Percentiles rank a stretch among this genome's conserved stretches.
phyloP scores from a whole-genome alignment of 2,888 invertebrate species.

The Zaprionus lineosus region DNA sequence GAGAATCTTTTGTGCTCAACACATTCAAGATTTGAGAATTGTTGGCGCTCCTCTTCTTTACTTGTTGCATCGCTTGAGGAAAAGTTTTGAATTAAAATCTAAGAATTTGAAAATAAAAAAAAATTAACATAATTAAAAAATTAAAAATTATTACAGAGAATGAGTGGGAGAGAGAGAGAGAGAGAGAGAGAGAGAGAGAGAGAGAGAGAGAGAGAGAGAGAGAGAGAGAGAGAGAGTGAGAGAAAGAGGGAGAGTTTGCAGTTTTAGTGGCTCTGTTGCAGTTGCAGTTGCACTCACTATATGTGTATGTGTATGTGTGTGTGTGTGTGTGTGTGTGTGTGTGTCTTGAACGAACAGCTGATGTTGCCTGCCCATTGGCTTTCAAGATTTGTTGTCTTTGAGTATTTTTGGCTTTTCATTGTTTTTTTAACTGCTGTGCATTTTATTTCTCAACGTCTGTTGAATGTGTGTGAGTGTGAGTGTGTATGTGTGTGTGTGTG shows the following conservation, averaged over 20 bases:
- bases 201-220: not conserved
- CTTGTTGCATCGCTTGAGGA: no score
- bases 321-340: not conserved
- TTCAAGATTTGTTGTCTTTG: no score
- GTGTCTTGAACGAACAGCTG: constrained; percentile 39
- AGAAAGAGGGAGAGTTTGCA: not conserved
- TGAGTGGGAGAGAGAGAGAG: no score
- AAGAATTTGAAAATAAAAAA: no score
- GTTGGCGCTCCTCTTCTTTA: constrained; percentile 5
- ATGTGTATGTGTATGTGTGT: not conserved
- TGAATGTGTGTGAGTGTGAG: not conserved
- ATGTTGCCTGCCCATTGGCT: no score
- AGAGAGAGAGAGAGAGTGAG: not conserved
- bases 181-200: not conserved
- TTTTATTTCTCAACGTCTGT: constrained; percentile 4
- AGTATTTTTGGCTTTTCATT: constrained; percentile 23
- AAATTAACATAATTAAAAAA: no score
- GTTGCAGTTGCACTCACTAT: constrained; percentile 27
- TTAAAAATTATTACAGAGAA: no score
- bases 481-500: not conserved
- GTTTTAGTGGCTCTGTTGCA: constrained; percentile 18
- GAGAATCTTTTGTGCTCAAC: not conserved
- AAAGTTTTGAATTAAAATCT: no score
- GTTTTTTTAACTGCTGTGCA: constrained; percentile 2
- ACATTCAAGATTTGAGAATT: constrained; percentile 12